Conservation (phyloP, 1,140 invertebrate species). For the Drosophila grimshawi region DNA sequence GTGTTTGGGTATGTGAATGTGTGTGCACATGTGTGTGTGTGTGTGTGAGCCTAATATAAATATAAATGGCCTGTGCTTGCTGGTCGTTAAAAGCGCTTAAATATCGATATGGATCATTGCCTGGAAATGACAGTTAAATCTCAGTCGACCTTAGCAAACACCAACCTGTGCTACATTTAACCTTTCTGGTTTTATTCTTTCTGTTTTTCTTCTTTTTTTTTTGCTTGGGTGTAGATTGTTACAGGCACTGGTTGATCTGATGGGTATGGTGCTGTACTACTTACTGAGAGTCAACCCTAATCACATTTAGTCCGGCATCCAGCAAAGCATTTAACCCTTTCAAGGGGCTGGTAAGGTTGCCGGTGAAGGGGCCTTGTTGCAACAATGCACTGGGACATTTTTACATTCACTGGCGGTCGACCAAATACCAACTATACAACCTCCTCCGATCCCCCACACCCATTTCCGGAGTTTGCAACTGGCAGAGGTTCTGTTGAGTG, state of each 20-base stretch:
- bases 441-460: background rate
- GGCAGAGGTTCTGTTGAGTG: constrained; percentile 57
- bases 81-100: constrained; percentile 72
- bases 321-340: constrained; percentile 46
- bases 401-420: constrained; percentile 46
- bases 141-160: constrained; percentile 23
- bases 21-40: constrained; percentile 25
- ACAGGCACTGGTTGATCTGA: background rate
- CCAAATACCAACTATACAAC: background rate
- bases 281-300: constrained; percentile 48
- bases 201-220: constrained; percentile 1
- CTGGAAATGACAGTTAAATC: constrained; percentile 49
- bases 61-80: constrained; percentile 30
- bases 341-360: background rate
- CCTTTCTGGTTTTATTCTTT: background rate
- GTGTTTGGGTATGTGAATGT: constrained; percentile 42
- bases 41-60: constrained; percentile 24
- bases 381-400: constrained; percentile 61
- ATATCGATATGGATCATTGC: constrained; percentile 73
- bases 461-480: constrained; percentile 16
- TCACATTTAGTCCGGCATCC: constrained; percentile 39
- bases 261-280: background rate
- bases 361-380: constrained; percentile 40
- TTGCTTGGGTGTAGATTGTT: background rate
- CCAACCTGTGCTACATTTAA: background rate